Percentiles rank a stretch among this genome's conserved stretches.
These are phyloP conservation scores for Dexiosoma caninum DNA, from an alignment of 2,888 invertebrate species.

Conservation along the genomic window DNA sequence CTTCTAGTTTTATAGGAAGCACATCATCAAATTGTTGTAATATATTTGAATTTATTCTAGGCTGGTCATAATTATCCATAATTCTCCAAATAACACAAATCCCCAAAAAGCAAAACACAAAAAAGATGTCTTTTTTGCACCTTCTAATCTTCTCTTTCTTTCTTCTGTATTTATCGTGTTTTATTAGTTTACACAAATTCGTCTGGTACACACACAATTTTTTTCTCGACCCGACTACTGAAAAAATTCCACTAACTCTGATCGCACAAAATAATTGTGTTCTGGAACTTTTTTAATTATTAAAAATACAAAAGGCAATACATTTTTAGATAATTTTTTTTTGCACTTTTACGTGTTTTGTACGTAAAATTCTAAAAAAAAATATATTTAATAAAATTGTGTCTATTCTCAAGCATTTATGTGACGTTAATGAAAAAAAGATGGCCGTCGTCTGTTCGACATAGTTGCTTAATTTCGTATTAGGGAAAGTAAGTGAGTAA, in stretches of 20 bases:
- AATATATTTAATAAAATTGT: slow-evolving; percentile 7
- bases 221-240: slow-evolving; percentile 67
- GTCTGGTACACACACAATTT: slow-evolving; percentile 75
- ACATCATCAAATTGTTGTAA: slow-evolving; percentile 67
- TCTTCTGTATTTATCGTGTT: slow-evolving; percentile 9
- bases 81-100: slow-evolving; percentile 65
- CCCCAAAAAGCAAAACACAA: slow-evolving; percentile 12
- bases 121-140: slow-evolving; percentile 34
- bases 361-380: slow-evolving; percentile 22
- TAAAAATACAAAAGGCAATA: not conserved
- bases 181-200: slow-evolving; percentile 71
- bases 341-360: slow-evolving; percentile 38
- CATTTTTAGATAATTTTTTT: slow-evolving; percentile 10
- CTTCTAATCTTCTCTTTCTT: slow-evolving; percentile 34
- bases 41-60: slow-evolving; percentile 67
- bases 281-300: not conserved
- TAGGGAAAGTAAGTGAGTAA: slow-evolving; percentile 6
- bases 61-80: slow-evolving; percentile 72
- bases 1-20: slow-evolving; percentile 60
- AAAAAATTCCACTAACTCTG: slow-evolving; percentile 58
- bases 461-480: slow-evolving; percentile 34
- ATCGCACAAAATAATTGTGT: not conserved
- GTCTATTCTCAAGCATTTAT: slow-evolving; percentile 50
- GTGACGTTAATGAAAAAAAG: slow-evolving; percentile 51
- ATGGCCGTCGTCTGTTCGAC: slow-evolving; percentile 16